Base-by-base conservation (phyloP, 2,797 vertebrate genomes). In the Acanthopagrus latus region DNA sequence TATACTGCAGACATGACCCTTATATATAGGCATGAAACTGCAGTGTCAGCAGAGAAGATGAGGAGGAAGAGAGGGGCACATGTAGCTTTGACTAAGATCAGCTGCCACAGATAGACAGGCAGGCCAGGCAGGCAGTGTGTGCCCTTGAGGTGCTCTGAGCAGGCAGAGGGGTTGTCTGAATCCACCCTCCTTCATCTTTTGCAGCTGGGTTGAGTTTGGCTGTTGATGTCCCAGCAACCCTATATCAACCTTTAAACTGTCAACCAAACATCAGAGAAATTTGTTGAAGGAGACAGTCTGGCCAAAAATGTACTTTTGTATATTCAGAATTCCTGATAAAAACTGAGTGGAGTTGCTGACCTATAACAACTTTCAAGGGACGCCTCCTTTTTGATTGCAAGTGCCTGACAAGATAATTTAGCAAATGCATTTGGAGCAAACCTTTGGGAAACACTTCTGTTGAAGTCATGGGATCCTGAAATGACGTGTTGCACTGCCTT, bases 101-200 rank as follows among this genome's bases (percentile, higher is more conserved):
- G 83, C 88, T 89, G 84, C 83, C 86, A 88, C 78, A 82, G 62
- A 86, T 48, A 87, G 88, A 88, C 89, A 85, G 85, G 33, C 86
- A 78, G 78, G 44, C 73, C 78, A 64, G 66, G 62, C 63, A 87
- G 71, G 62, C 76, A 84, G 74, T 21, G 33, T 67, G 82, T 87
- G 86, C 86, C 90, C 87, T 90, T 85, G 84, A 93, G 87, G 81
- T 91, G 88, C 78, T 72, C 41, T 41, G 64, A 89, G 80, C 64
- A 77, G 78, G 66, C 80, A 79, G 84, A 76, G 67, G 81, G 78
- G 79, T 84, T 80, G 78, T 86, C 81, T 81, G 71, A 83, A 85
- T 86, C 75, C 78, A 86, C 83, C 76, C 88, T 68, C 73, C 86
- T 91, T 93, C 78, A 89, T 91, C 88, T 87, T 81, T 87, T 74